A percentile compares a stretch with the other conserved stretches of the same genome.
These are phyloP conservation scores for Melanerpes aurifrons DNA, from an alignment of 2,113 vertebrate genomes.

Conservation along the genomic window DNA sequence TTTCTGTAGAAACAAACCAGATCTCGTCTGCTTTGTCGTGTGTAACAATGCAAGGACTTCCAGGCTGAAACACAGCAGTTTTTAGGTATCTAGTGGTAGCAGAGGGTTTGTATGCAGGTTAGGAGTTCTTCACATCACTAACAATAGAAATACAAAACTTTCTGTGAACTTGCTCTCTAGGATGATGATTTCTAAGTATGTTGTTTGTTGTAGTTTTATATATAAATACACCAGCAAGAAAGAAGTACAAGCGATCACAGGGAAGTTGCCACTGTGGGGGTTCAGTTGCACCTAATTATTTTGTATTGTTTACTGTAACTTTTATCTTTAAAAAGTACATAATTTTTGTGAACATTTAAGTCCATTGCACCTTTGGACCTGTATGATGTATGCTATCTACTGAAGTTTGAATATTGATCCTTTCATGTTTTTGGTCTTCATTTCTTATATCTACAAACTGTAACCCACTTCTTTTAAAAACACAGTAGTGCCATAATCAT, in stretches of 20 bases:
- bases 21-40: background rate
- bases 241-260: background rate
- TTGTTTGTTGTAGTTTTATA: background rate
- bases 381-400: no score
- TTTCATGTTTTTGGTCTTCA: background rate
- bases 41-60: background rate
- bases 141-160: background rate
- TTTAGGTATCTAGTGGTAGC: background rate
- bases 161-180: background rate
- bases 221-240: background rate
- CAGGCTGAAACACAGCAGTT: background rate
- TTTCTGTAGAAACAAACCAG: background rate
- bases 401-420: background rate
- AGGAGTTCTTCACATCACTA: background rate
- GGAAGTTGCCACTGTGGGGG: background rate
- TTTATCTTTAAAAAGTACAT: background rate
- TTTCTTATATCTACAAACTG: background rate
- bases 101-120: background rate
- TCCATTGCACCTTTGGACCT: background rate
- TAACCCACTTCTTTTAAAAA: background rate
- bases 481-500: fast-evolving
- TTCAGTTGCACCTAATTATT: background rate
- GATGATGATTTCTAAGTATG: background rate
- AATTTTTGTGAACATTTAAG: background rate
- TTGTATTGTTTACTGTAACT: background rate